A percentile compares a stretch with the other conserved stretches of the same genome.
Evolutionary conservation across 2,888 invertebrate genomes (phyloP).

Genomic region (Beris morrisii): DNA sequence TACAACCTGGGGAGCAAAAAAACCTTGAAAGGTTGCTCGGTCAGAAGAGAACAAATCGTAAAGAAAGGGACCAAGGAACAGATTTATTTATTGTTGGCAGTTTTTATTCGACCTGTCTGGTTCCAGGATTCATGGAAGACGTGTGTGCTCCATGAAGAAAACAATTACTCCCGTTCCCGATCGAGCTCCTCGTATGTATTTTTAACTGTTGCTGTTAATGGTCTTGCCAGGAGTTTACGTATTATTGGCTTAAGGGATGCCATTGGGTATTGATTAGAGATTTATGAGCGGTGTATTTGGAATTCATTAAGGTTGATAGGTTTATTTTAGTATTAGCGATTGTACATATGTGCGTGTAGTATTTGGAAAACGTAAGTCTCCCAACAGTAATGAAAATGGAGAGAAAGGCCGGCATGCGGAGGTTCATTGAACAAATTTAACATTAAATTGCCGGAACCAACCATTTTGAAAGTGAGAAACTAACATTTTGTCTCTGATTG

Average conservation of each 20-base stretch:
- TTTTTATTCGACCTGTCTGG: not conserved
- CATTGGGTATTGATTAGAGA: constrained; percentile 2
- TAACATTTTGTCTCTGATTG: too few relatives aligned
- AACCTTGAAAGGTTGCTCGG: not conserved
- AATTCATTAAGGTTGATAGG: too few relatives aligned
- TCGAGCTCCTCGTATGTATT: too few relatives aligned
- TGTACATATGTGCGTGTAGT: too few relatives aligned
- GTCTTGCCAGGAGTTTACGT: not conserved
- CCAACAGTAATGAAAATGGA: too few relatives aligned
- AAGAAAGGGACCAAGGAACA: constrained; percentile 8
- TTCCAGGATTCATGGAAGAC: not conserved
- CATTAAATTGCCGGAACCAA: too few relatives aligned
- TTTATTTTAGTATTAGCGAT: not conserved
- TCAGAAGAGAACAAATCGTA: constrained; percentile 2
- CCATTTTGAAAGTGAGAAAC: too few relatives aligned
- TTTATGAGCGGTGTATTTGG: not conserved
- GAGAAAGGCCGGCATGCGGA: too few relatives aligned
- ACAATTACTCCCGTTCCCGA: constrained; percentile 1
- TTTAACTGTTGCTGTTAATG: constrained; percentile 5
- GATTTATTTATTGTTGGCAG: constrained; percentile 13
- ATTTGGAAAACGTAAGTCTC: too few relatives aligned
- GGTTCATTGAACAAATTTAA: too few relatives aligned
- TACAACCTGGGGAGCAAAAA: not conserved
- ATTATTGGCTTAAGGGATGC: not conserved
- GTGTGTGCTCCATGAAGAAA: not conserved